Evolutionary conservation across 2,113 vertebrate species (phyloP), one percentile per base, ranked within the genome.

Genomic region (Ibidorhyncha struthersii): DNA sequence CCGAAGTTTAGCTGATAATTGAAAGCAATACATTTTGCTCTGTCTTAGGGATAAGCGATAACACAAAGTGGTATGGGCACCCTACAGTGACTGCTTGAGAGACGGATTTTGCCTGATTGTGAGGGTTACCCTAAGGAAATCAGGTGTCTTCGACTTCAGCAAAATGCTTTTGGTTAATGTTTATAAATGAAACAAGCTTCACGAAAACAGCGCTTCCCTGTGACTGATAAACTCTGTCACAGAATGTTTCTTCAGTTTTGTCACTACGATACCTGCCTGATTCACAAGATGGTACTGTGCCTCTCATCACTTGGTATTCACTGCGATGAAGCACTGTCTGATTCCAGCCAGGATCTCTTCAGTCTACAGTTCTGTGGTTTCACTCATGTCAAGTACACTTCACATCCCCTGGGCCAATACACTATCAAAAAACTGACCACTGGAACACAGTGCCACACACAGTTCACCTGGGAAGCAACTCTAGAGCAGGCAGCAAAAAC

Each of bases 331-430:
- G 30, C 30, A 58, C 8, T 0, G 1, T 25, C 74, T 19, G 8
- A 79, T 18, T 67, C 29, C 91, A 90, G 71, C 2, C 45, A 63
- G 41, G 4, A 67, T 34, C 32, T 85, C 43, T 56, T 66, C 25
- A 10, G 16, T 8, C 59, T 43, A 34, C 14, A 62, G 27, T 12
- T 50, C 30, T 12, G 13, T 41, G 67, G 34, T 36, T 88, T 45
- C 47, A 50, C 18, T 49, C 27, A 53, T 9, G 34, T 30, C 43
- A 62, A 34, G 32, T 5, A 59, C 9, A 29, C 3, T 21, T 69
- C 38, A 25, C 34, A 56, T 27, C 4, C 23, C 13, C 17, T 2
- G 6, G 36, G 29, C 3, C 3, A 62, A 80, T 3, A 29, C 1
- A 2, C 13, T 17, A 38, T 7, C 49, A 17, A 82, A 69, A 34